Percentiles rank a stretch among this genome's conserved stretches.
phyloP scores from a whole-genome alignment of 2,113 vertebrate species.

The Lasiurus cinereus region DNA sequence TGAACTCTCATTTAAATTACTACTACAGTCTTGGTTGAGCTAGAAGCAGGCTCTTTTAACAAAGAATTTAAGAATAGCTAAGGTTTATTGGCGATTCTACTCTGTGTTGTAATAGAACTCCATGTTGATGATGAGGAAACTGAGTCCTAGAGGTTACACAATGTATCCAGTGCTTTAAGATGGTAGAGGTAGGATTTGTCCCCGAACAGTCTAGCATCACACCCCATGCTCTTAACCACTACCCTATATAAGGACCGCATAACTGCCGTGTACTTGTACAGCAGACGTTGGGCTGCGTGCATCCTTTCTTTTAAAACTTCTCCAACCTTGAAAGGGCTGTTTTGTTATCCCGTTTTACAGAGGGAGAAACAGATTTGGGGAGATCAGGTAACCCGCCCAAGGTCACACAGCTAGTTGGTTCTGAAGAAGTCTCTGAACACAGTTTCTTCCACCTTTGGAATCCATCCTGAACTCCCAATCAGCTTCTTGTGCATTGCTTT shows the following conservation, averaged over 20 bases:
- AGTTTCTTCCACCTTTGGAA: neutral
- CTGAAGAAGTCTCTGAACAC: neutral
- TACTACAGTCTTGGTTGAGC: neutral
- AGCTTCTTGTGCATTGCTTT: neutral
- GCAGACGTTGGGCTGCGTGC: neutral
- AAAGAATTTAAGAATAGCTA: constrained; percentile 39
- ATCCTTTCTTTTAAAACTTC: constrained; percentile 22
- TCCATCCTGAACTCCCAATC: neutral
- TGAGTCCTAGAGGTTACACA: constrained; percentile 8
- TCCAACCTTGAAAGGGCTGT: neutral
- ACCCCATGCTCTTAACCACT: neutral
- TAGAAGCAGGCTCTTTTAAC: constrained; percentile 43
- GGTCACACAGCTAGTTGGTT: neutral
- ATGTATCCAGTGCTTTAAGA: neutral
- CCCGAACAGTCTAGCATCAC: neutral
- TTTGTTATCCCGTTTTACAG: neutral
- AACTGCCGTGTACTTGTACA: neutral
- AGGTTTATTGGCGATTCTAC: neutral
- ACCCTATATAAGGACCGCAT: neutral
- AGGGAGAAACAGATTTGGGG: neutral
- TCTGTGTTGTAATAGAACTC: constrained; percentile 26
- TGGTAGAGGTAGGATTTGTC: neutral
- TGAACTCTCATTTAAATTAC: constrained; percentile 17
- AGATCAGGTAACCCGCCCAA: neutral
- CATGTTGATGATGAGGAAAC: constrained; percentile 32